These are phyloP conservation scores for Campylorhamphus procurvoides DNA, from an alignment of 2,113 vertebrate species.

Conservation along the genomic window DNA sequence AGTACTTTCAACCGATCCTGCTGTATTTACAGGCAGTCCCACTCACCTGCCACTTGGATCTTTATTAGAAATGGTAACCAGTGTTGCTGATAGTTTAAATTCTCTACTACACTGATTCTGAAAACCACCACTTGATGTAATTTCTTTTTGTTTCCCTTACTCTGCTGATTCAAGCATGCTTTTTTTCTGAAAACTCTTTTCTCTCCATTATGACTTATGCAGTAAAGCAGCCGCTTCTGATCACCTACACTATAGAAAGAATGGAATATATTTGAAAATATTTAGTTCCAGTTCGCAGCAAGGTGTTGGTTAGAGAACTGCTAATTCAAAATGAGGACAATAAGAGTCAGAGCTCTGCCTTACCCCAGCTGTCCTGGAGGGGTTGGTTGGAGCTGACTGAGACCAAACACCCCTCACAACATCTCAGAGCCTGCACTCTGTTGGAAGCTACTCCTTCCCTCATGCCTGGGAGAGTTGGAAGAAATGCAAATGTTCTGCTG, in stretches of 20 bases:
- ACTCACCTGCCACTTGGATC: background rate
- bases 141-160: background rate
- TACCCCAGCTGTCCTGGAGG: accelerated
- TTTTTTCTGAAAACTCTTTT: background rate
- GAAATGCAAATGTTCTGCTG: background rate
- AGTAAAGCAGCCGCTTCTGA: background rate
- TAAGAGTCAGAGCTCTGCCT: background rate
- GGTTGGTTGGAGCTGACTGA: too few relatives aligned
- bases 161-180: background rate
- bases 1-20: background rate
- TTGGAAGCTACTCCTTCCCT: background rate
- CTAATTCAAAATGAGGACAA: background rate
- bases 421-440: background rate
- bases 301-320: background rate
- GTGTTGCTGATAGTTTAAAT: background rate
- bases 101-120: background rate
- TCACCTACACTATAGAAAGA: background rate
- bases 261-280: background rate
- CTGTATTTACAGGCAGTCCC: background rate
- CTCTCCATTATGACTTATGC: background rate
- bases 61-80: background rate
- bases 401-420: accelerated
- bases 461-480: background rate
- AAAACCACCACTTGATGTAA: background rate
- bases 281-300: background rate